Evolutionary conservation across 2,797 vertebrate genomes (phyloP), one percentile per base, ranked within the genome.

Genomic region (Botia kubotai): DNA sequence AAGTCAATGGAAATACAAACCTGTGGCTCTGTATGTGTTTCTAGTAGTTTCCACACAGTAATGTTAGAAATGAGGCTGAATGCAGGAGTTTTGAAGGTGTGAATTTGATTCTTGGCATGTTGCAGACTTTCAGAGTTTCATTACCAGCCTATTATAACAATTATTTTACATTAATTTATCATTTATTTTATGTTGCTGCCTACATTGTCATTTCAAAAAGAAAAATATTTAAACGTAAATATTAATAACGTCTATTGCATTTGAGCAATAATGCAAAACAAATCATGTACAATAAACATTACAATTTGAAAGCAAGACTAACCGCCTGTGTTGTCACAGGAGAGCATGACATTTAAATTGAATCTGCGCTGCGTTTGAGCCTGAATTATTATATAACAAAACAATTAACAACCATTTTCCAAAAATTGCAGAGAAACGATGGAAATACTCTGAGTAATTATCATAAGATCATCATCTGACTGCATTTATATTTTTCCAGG

Each of bases 351-450:
- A 33, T 36, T 36, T 36, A 14, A 58, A 7, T 52, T 16, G 10
- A 11, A 36, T 6, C 36, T 66, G 19, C 19, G 4, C 12, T 58
- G 19, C 29, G 67, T 55, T 26, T 67, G 6, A 39, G 5, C 19
- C 7, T 66, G n/a, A 55, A 11, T 43, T 57, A 16, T 68, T 67
- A 77, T 12, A 43, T 57, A 77, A 68, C 36, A 33, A n/a, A 68
- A 57, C 53, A 19, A 8, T 66, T 63, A 66, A 26, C 74, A 43
- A 43, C 8, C 48, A 23, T 19, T 67, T 36, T 6, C 26, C 46
- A 66, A 6, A 14, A 23, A 12, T 8, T n/a, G 48, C 14, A 66
- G 62, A 76, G 48, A 21, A 36, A 39, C 13, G 55, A 23, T 77
- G 33, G 14, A 68, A 67, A 43, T 6, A 26, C 6, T 13, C 6